These are phyloP conservation scores for Eueides isabella DNA, from an alignment of 1,140 invertebrate species.

Conservation along the genomic window DNA sequence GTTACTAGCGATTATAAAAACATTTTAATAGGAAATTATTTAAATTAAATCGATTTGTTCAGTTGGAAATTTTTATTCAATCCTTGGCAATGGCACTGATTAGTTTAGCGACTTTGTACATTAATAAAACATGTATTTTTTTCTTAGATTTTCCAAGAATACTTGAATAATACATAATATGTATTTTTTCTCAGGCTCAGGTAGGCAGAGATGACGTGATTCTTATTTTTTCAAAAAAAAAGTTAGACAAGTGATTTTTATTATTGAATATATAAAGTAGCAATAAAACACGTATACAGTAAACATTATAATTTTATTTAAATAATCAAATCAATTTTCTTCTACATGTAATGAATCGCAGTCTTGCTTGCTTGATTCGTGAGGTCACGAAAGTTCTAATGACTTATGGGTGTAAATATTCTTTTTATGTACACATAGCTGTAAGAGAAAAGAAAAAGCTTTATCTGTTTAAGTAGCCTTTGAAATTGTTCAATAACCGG, in stretches of 20 bases:
- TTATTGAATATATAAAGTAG: background rate
- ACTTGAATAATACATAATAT: constrained; percentile 22
- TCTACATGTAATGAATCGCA: background rate
- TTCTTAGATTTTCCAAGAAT: constrained; percentile 56
- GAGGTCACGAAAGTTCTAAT: background rate
- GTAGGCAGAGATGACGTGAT: constrained; percentile 34
- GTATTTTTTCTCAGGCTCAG: constrained; percentile 30
- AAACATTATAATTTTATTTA: background rate
- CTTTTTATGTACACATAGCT: background rate
- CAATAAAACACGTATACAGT: background rate
- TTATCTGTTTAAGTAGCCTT: no score
- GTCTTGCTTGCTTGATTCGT: background rate
- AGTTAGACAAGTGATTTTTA: constrained; percentile 14
- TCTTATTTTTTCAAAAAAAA: constrained; percentile 16
- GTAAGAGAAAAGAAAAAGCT: no score
- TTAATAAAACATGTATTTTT: constrained; percentile 63
- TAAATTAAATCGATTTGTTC: constrained; percentile 15
- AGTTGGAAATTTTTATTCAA: constrained; percentile 38
- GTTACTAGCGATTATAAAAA: background rate
- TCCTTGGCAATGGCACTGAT: constrained; percentile 71
- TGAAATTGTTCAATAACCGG: no score
- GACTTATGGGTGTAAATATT: background rate
- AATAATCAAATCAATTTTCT: background rate
- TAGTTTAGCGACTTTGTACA: constrained; percentile 54
- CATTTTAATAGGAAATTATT: background rate